These are phyloP conservation scores for Brotula barbata DNA, from an alignment of 2,797 vertebrate genomes.

Conservation along the genomic window DNA sequence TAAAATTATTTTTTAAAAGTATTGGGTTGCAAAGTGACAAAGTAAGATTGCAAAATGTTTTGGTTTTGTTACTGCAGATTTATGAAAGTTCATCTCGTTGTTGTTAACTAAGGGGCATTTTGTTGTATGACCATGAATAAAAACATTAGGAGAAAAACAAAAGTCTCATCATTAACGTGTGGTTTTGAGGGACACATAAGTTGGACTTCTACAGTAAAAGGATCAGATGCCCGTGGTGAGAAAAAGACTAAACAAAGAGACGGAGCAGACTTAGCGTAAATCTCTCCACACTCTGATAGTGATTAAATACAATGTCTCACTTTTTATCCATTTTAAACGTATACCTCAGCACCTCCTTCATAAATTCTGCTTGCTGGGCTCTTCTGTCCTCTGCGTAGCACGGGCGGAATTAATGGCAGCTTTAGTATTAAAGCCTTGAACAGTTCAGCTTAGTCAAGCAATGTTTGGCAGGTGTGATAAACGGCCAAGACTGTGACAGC, in stretches of 20 bases:
- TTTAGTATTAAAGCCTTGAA: slow-evolving; percentile 56
- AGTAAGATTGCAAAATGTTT: too few species aligned
- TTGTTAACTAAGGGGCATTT: too few species aligned
- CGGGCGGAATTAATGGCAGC: slow-evolving; percentile 59
- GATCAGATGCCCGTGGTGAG: background rate
- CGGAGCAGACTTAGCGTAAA: slow-evolving; percentile 27
- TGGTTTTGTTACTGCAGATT: too few species aligned
- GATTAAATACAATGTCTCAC: slow-evolving; percentile 53
- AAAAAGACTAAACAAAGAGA: slow-evolving; percentile 1
- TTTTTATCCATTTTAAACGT: slow-evolving; percentile 54
- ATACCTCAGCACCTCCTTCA: slow-evolving; percentile 53
- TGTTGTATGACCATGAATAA: too few species aligned
- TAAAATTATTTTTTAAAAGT: too few species aligned
- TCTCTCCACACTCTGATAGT: slow-evolving; percentile 38
- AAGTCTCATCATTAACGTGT: too few species aligned
- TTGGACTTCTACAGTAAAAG: too few species aligned
- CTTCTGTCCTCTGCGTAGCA: slow-evolving; percentile 46
- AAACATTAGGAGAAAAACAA: too few species aligned
- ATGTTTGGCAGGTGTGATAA: slow-evolving; percentile 63
- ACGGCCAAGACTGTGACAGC: slow-evolving; percentile 36
- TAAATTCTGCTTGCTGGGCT: slow-evolving; percentile 59
- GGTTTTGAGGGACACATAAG: too few species aligned
- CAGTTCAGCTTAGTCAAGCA: slow-evolving; percentile 64
- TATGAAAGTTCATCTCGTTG: too few species aligned
- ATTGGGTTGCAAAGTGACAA: too few species aligned